Base-by-base conservation (phyloP, 2,888 invertebrate genomes). In the Brassicogethes aeneus region DNA sequence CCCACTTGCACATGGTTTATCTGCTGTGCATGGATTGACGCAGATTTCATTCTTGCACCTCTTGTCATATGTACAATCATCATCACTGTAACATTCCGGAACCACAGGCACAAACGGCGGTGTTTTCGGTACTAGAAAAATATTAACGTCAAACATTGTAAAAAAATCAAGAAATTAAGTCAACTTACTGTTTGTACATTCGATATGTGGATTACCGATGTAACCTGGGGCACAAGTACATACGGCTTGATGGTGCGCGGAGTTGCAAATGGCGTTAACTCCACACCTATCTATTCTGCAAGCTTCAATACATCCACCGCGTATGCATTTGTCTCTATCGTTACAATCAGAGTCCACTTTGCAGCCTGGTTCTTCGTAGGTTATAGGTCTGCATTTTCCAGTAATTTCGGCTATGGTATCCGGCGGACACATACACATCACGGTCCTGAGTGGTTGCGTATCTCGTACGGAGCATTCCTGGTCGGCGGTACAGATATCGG, bases 371-470 rank as follows among this genome's bases (percentile, higher is more conserved):
- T 69, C 61, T 2, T 74, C 70, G 45, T 52, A 51, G 17, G 50
- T 41, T 2, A 68, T 60, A 1, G 64, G 45, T 47, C 78, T 76
- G 64, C 91, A 91, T 48, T 79, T 79, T 50, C 82, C 85, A 40
- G 80, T 79, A 3, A 73, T 74, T 48, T 85, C 84, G 0, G 82
- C 79, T 34, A 86, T 75, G 1, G 85, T 86, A 46, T 90, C 89
- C 31, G 82, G 75, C 12, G 89, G 86, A 66, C 92, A 93, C 57
- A 85, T 79, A 61, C 92, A 92, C 54, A 90, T 85, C 54, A 91
- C 81, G 0, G 90, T 89, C 38, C 89, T 77, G 47, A 90, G 68
- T 2, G 92, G 90, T 34, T 83, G 61, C 0, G 87, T 81, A 53
- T 89, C 86, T 8, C 85, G 70, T 0, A 88, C 85, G 43, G 79